Evolutionary conservation across 2,888 invertebrate genomes (phyloP), one percentile per base, ranked within the genome.

Genomic region (Amblyteles armatorius): DNA sequence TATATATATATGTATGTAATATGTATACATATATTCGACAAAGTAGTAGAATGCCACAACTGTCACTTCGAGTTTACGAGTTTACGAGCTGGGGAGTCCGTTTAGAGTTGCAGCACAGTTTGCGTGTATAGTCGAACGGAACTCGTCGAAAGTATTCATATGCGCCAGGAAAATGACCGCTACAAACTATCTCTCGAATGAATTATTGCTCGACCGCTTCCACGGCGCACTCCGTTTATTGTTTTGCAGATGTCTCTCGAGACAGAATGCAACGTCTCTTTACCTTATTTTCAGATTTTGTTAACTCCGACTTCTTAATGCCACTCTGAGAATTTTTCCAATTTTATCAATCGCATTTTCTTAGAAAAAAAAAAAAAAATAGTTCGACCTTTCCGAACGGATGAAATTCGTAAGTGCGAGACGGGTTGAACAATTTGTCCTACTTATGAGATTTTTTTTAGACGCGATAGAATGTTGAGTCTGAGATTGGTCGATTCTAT

Each of bases 61-160:
- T 79, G 78, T 79, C 78, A 60, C 44, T 44, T 48, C 78, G 78
- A 40, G 69, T 71, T 79, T 60, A 69, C 60, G 60, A 63, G 33
- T 48, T 48, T 48, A 48, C 44, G 44, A 48, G 44, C 22, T 26
- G 60, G 69, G 60, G 44, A 48, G 69, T 79, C 69, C 78, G 69
- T 69, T 71, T 19, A 60, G 48, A 79, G 69, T 71, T 79, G 69
- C 48, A 36, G 13, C 16, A 36, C 36, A 33, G 52, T 67, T 29
- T 55, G 40, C 44, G 29, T 19, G 22, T 44, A 29, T 60, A 44
- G 60, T 63, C 63, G 33, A 63, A 63, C 69, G 78, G 60, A 79
- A 71, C 57, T 79, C 44, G 57, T 16, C 69, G 69, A 71, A 29
- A 60, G 60, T 79, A 29, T 69, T 79, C 78, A 22, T 69, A 71